Evolutionary conservation across 2,888 invertebrate genomes (phyloP), one percentile per base, ranked within the genome.

Genomic region (Adelognathus sp.): DNA sequence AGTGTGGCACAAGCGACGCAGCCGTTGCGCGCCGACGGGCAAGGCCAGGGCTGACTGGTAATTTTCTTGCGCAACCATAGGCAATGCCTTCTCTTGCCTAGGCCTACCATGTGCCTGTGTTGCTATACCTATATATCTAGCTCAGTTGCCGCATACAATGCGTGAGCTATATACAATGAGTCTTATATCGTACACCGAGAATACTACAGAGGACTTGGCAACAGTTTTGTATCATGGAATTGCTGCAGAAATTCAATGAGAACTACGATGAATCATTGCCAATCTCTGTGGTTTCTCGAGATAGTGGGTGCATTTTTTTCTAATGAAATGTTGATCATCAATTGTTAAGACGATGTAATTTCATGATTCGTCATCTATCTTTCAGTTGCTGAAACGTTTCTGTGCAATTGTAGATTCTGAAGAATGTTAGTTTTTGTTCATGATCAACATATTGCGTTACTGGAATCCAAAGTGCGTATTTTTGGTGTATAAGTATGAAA

Each of bases 41-140:
- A 88, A 88, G 88, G 88, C 87, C 88, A 89, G 86, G 88, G 88
- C 87, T 87, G 85, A 85, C 84, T 84, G 74, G 83, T 83, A 83
- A 83, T 88, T 87, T 87, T 86, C 86, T 88, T 88, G 87, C 87
- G 87, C 87, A 88, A 86, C 84, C 67, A 77, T 66, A 67, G 56
- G 41, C 72, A 41, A 70, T 52, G 58, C 72, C 63, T 58, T 29
- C 41, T 56, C 52, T 41, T 67, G 52, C 39, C 11, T 52, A 31
- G 31, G 67, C 33, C 54, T 70, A 16, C 36, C 18, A n/a, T 46
- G 44, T 46, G 18, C 36, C 56, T 44, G 18, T n/a, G 63, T n/a
- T 52, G 33, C 33, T 36, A 16, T 24, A 50, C 52, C 27, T 63
- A 41, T 63, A 27, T 64, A 75, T 70, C 44, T 11, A 9, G 11